Base-by-base conservation (phyloP, 1,140 invertebrate genomes). In the Antheraea pernyi region DNA sequence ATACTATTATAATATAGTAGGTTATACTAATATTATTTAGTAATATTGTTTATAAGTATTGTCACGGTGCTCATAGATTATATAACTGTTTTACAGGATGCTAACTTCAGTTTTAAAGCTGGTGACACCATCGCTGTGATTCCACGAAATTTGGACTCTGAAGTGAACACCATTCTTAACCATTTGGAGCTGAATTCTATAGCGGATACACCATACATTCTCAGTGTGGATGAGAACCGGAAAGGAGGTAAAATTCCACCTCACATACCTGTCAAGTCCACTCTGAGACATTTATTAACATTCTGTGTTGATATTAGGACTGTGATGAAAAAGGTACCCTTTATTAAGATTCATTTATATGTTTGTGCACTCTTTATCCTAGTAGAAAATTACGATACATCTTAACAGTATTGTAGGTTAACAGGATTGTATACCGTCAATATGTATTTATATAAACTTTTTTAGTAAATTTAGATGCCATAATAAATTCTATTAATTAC, bases 301-400 rank as follows among this genome's bases (percentile, higher is more conserved):
- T 69, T 90, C 72, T 84, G 86, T 81, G 69, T 93, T 11, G 91
- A 93, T 74, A 67, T 94, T 19, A 84, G 92, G 70, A 82, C 79
- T 76, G 65, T 91, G 19, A 68, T 92, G 7, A 93, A 93, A 82
- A 93, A 93, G 86, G 92, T 93, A 53, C 13, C 16, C 46, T 13
- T 53, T 53, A 53, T 53, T 53, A 16, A 53, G 11, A 53, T 53
- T 53, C 9, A 53, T 53, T 53, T 53, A 53, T 6, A 53, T n/a
- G 46, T 10, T 53, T 53, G 46, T 1, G 7, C 7, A 42, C 39
- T 42, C 7, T 8, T 42, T 11, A 10, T 11, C 7, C 2, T 42
- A 42, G 39, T 10, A n/a, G n/a, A n/a, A n/a, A n/a, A n/a, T 53
- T 53, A 30, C 4, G 22, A 30, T 30, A 30, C 22, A 30, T 30